These are phyloP conservation scores for Dorcus hopei DNA, from an alignment of 2,888 invertebrate species.

Conservation along the genomic window DNA sequence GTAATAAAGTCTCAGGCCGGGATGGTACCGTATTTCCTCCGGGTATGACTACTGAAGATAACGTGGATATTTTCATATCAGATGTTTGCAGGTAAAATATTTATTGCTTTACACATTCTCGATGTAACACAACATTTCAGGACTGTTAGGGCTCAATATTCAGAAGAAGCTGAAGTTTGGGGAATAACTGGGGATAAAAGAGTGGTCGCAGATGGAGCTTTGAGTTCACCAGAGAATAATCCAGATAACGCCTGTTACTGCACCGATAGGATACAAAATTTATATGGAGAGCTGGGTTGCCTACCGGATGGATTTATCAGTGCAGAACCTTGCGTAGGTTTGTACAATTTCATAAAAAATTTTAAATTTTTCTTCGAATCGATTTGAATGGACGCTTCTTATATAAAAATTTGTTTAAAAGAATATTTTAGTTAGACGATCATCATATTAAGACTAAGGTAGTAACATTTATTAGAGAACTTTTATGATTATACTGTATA, in stretches of 20 bases:
- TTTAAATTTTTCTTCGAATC: background rate
- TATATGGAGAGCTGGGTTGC: background rate
- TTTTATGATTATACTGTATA: too few species aligned
- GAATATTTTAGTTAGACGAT: too few species aligned
- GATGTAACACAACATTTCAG: background rate
- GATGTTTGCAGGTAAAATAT: conserved; percentile 6
- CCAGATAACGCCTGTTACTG: conserved; percentile 5
- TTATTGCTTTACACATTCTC: too few species aligned
- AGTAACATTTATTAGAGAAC: too few species aligned
- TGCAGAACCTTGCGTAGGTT: conserved; percentile 3
- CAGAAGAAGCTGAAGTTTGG: background rate
- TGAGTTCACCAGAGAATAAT: background rate
- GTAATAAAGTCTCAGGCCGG: conserved; percentile 4
- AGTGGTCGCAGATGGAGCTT: background rate
- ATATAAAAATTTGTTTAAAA: too few species aligned
- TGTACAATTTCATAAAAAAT: too few species aligned
- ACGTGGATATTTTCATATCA: background rate
- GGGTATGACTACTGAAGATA: background rate
- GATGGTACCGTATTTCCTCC: conserved; percentile 8
- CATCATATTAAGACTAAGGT: too few species aligned
- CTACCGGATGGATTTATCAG: conserved; percentile 3
- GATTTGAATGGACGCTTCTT: background rate
- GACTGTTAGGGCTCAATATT: background rate
- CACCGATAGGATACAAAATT: background rate
- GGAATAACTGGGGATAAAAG: conserved; percentile 3